Conservation (phyloP, 2,888 invertebrate species). For the Mesoligia furuncula region DNA sequence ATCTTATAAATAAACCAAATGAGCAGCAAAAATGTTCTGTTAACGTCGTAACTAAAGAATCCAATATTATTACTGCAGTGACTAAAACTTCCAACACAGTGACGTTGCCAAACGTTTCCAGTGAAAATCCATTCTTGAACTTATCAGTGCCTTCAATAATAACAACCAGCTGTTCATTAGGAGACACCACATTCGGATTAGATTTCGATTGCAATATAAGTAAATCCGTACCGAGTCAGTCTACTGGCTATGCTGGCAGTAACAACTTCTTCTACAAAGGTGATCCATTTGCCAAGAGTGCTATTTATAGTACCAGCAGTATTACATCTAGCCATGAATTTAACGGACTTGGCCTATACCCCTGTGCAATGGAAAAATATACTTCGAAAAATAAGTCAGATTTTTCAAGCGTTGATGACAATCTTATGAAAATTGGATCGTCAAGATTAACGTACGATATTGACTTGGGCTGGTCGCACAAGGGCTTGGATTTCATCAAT, state of each 20-base stretch:
- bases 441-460: slow-evolving; percentile 88
- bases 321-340: slow-evolving; percentile 86
- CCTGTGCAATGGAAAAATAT: slow-evolving; percentile 88
- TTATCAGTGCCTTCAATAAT: slow-evolving; percentile 82
- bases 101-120: slow-evolving; percentile 71
- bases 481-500: slow-evolving; percentile 86
- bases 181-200: slow-evolving; percentile 81
- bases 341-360: slow-evolving; percentile 85
- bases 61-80: slow-evolving; percentile 43
- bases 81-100: slow-evolving; percentile 71
- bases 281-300: slow-evolving; percentile 85
- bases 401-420: slow-evolving; percentile 84
- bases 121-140: slow-evolving; percentile 85
- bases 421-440: slow-evolving; percentile 86
- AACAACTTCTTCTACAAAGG: slow-evolving; percentile 86
- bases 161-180: slow-evolving; percentile 77
- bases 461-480: slow-evolving; percentile 88
- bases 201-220: slow-evolving; percentile 85
- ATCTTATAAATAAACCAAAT: slow-evolving; percentile 71
- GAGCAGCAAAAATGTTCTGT: slow-evolving; percentile 75
- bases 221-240: slow-evolving; percentile 79
- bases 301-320: slow-evolving; percentile 87
- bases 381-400: slow-evolving; percentile 84
- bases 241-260: slow-evolving; percentile 75
- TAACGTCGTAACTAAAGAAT: slow-evolving; percentile 71